Base-by-base conservation (phyloP, 64 coral and sea anemone genomes). In the Stichodactyla helianthus region DNA sequence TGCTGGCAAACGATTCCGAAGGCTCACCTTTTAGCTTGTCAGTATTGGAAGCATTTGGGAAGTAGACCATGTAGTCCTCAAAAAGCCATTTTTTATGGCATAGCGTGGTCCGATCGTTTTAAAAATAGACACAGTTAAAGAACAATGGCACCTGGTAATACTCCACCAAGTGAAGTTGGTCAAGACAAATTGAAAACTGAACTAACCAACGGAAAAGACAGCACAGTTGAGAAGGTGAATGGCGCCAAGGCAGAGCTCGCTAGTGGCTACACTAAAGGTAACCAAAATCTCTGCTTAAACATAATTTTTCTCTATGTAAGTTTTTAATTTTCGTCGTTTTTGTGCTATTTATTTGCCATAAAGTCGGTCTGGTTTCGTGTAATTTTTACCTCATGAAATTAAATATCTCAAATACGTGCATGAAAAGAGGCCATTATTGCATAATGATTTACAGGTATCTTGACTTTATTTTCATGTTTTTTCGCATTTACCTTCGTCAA, bases 241-340 rank as follows among this genome's bases (percentile, higher is more conserved):
- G 86, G 51, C 7, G 4, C 87, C 5, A 94, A 91, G 62, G 64
- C 16, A 27, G 71, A 87, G 27, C 65, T 95, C 10, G 93, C 93
- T 17, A 83, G 50, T 7, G 93, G 93, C 6, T 95, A 95, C 81
- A 95, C 93, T 4, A 88, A 88, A 91, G 93, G 93, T 91, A 54
- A 19, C 9, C 20, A 12, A 74, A 26, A 23, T 13, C 14, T 11
- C 14, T 58, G 10, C 8, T 27, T 13, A 11, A 2, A 31, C 27
- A 23, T 74, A 13, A 2, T 27, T 74, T 31, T 13, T 74, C 10
- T 27, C 27, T 27, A 10, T 71, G 0, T 23, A 5, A 27, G 9
- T 23, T 31, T 74, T 74, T 35, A 27, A 13, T 74, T 74, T 31
- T 9, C 11, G 27, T 31, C 4, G 6, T 7, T 74, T 9, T 11